Percentiles rank a stretch among this genome's conserved stretches.
These are phyloP conservation scores for Pristionchus mayeri DNA, from an alignment of 2,888 invertebrate species.

Conservation along the genomic window DNA sequence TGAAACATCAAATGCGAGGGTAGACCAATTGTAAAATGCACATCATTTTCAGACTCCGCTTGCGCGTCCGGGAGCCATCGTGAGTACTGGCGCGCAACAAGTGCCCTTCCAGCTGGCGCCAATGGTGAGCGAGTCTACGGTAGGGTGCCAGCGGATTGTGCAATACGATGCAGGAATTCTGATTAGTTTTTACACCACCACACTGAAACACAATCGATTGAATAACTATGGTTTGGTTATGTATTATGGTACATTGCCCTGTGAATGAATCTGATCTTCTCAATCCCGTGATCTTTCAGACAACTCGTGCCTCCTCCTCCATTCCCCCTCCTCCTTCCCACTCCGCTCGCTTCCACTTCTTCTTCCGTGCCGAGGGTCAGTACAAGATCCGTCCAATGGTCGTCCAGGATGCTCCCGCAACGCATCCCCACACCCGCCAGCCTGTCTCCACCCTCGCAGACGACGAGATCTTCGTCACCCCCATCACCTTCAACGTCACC, in stretches of 20 bases:
- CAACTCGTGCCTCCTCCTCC: not conserved
- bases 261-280: no score
- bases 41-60: slow-evolving; percentile 61
- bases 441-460: not conserved
- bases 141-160: no score
- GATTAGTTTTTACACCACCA: no score
- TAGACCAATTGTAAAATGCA: not conserved
- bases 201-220: no score
- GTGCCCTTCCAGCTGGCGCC: slow-evolving; percentile 64
- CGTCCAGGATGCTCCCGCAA: not conserved
- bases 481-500: slow-evolving; percentile 47
- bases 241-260: no score
- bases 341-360: slow-evolving; percentile 61
- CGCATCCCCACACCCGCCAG: not conserved
- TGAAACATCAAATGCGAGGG: not conserved
- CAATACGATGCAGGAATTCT: no score
- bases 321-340: slow-evolving; percentile 50
- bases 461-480: slow-evolving; percentile 48
- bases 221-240: no score
- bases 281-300: not conserved
- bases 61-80: slow-evolving; percentile 63
- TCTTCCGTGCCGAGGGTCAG: slow-evolving; percentile 72
- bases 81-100: slow-evolving; percentile 62
- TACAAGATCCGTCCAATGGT: slow-evolving; percentile 66
- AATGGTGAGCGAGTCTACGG: slow-evolving; percentile 50